Evolutionary conservation across 2,888 invertebrate species (phyloP), one percentile per base, ranked within the genome.

Genomic region (Drosophila atripex): DNA sequence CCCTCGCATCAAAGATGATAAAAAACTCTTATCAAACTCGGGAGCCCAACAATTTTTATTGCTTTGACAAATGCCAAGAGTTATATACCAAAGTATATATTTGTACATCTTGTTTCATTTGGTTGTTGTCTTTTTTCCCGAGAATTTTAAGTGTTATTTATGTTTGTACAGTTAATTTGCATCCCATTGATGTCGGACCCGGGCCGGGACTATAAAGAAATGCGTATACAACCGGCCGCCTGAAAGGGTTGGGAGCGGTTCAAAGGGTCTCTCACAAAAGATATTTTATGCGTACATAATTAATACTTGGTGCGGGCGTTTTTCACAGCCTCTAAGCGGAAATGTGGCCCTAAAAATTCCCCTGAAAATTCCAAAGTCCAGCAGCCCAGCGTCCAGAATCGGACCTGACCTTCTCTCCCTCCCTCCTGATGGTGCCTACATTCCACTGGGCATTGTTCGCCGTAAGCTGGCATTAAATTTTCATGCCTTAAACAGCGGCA

Each of bases 141-240:
- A 71, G 80, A 82, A 83, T 79, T 83, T 80, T 71, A 63, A 82
- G 84, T 82, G 78, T 86, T 85, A 84, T 84, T 85, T 84, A 82
- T 84, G 86, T 86, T 84, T 82, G 73, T 80, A 80, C 83, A 84
- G 83, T 83, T 84, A 80, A 84, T 84, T 84, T 84, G 83, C 83
- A 85, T 84, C 85, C 68, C 85, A 80, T 84, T 84, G 83, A 85
- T 82, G 83, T 78, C 54, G 76, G 43, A 69, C 69, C 71, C 65
- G 69, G 54, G 65, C 70, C 65, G 69, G 54, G 65, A 63, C 39
- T 23, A 70, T 53, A 68, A 52, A 23, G 47, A 16, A 41, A 32
- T 18, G 38, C 14, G 12, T 55, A 50, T 35, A 16, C 46, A n/a
- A 2, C 35, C 11, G 32, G 32, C 32, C 11, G 32, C 32, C 35